These are phyloP conservation scores for Agonopterix subpropinquella DNA, from an alignment of 2,888 invertebrate species.

Conservation along the genomic window DNA sequence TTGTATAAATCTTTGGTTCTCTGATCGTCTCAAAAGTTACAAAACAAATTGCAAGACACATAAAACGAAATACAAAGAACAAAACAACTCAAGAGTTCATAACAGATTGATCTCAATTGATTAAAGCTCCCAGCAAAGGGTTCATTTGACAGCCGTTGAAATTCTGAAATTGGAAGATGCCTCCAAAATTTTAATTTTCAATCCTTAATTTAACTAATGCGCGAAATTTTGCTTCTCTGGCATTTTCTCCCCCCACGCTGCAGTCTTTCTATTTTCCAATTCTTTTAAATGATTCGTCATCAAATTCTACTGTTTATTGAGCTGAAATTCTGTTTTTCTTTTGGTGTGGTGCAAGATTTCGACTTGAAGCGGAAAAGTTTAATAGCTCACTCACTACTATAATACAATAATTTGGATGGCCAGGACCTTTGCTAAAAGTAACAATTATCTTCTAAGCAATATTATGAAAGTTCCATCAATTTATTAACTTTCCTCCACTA, in stretches of 20 bases:
- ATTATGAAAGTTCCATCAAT: too few relatives aligned
- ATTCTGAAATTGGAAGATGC: conserved; percentile 5
- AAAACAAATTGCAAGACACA: too few relatives aligned
- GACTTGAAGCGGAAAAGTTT: conserved; percentile 7
- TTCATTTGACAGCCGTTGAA: conserved; percentile 1
- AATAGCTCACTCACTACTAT: not conserved
- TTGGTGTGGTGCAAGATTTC: conserved; percentile 13
- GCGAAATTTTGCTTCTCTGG: conserved; percentile 30
- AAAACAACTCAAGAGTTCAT: too few relatives aligned
- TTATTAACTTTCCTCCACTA: too few relatives aligned
- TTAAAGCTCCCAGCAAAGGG: not conserved
- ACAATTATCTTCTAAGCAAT: too few relatives aligned
- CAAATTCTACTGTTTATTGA: conserved; percentile 55
- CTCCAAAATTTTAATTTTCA: conserved; percentile 17
- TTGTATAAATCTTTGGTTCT: too few relatives aligned
- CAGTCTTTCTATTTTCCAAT: conserved; percentile 45
- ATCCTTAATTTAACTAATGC: conserved; percentile 23
- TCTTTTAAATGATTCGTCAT: conserved; percentile 62
- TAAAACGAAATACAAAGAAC: too few relatives aligned
- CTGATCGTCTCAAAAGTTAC: too few relatives aligned
- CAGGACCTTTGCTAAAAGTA: too few relatives aligned
- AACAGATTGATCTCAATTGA: too few relatives aligned
- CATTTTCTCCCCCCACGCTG: conserved; percentile 23
- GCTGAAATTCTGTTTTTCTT: conserved; percentile 35
- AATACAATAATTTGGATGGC: too few relatives aligned